These are phyloP conservation scores for Halisarca cf. caerulea DNA, from an alignment of 37 sponge, comb jelly and placozoan genomes.

Conservation along the genomic window DNA sequence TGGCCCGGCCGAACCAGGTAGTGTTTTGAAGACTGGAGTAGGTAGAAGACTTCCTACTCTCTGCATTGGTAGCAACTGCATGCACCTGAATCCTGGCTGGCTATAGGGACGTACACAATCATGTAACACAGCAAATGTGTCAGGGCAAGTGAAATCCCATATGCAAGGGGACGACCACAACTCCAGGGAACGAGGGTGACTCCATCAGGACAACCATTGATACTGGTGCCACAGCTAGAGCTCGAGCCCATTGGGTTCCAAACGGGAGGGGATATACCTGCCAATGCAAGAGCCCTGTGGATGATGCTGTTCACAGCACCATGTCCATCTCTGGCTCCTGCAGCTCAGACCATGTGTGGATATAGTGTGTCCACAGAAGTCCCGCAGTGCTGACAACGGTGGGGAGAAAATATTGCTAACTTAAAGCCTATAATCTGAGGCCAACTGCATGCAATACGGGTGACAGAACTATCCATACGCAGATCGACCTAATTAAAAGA, in stretches of 20 bases:
- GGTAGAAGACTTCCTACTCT: not conserved
- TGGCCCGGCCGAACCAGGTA: no score
- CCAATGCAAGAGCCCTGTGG: not conserved
- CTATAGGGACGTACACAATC: no score
- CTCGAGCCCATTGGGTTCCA: not conserved
- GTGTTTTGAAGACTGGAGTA: no score
- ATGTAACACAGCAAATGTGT: not conserved
- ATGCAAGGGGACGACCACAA: not conserved
- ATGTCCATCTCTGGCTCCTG: not conserved
- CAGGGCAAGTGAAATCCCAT: not conserved
- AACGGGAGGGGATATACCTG: not conserved
- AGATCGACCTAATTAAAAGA: no score
- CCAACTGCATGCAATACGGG: no score
- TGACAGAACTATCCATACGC: no score
- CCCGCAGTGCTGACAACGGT: no score
- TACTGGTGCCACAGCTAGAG: not conserved
- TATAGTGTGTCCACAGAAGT: not conserved
- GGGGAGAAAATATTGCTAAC: no score
- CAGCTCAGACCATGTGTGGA: slow-evolving; percentile 14
- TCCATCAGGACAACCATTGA: not conserved
- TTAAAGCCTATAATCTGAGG: no score
- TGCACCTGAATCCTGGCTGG: not conserved
- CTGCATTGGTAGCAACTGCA: not conserved
- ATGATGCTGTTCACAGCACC: not conserved
- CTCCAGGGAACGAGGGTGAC: not conserved